These are phyloP conservation scores for Aphidoletes aphidimyza DNA, from an alignment of 2,888 invertebrate species.

Conservation along the genomic window DNA sequence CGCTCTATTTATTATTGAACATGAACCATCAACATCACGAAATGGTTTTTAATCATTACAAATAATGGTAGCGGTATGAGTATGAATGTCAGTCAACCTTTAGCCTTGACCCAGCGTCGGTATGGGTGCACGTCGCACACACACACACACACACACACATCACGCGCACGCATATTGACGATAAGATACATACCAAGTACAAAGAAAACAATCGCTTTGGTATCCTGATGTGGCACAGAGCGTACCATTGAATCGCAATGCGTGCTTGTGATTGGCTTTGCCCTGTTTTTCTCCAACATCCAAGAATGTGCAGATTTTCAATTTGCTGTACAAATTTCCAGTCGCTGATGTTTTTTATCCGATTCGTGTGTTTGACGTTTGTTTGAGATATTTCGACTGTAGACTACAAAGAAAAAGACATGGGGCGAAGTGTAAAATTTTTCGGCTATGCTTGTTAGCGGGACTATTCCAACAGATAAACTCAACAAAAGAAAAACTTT, in stretches of 20 bases:
- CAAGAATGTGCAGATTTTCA: not conserved
- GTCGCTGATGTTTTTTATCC: not conserved
- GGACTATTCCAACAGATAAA: too few species aligned
- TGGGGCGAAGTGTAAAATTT: too few species aligned
- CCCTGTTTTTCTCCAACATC: not conserved
- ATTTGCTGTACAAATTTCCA: constrained; percentile 7
- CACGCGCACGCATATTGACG: not conserved
- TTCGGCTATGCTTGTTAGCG: too few species aligned
- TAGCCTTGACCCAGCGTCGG: constrained; percentile 32
- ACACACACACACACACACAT: not conserved
- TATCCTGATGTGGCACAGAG: not conserved
- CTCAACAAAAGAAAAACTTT: too few species aligned
- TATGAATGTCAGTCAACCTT: constrained; percentile 38
- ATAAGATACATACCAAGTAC: not conserved
- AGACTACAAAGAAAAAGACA: too few species aligned
- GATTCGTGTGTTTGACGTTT: not conserved
- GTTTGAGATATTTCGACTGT: not conserved
- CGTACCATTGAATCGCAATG: not conserved
- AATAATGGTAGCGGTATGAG: not conserved
- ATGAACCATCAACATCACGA: not conserved
- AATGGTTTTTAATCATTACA: constrained; percentile 30
- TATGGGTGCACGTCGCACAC: not conserved
- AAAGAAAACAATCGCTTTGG: not conserved
- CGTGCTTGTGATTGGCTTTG: constrained; percentile 6
- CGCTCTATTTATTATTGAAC: not conserved